These are phyloP conservation scores for Enteromius trimaculatus DNA, from an alignment of 2,797 vertebrate species.

Conservation along the genomic window DNA sequence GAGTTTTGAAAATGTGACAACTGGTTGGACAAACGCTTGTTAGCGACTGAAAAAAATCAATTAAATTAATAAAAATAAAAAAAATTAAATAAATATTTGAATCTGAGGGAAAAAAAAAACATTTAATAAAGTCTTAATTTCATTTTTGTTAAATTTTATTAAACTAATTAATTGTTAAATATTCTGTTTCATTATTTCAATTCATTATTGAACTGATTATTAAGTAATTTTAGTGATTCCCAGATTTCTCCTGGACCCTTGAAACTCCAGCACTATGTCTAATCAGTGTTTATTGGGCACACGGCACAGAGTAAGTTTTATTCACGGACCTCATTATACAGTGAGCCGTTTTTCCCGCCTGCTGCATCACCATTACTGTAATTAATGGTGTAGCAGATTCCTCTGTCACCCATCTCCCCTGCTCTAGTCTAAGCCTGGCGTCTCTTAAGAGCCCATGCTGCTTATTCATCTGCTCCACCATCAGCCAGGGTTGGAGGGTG, in stretches of 20 bases:
- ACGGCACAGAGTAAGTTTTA: conserved; percentile 67
- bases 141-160: background rate
- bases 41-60: background rate
- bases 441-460: conserved; percentile 67
- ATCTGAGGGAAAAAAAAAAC: background rate
- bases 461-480: conserved; percentile 68
- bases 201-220: background rate
- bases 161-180: background rate
- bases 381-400: conserved; percentile 76
- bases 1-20: background rate
- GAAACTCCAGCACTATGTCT: conserved; percentile 49
- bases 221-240: background rate
- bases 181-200: background rate
- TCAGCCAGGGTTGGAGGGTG: conserved; percentile 43
- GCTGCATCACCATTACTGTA: conserved; percentile 76
- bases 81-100: too few species aligned
- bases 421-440: conserved; percentile 52
- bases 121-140: background rate
- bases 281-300: conserved; percentile 61
- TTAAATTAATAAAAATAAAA: background rate
- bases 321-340: conserved; percentile 74
- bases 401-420: conserved; percentile 65
- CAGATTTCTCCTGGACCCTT: conserved; percentile 13
- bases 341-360: conserved; percentile 70
- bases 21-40: background rate